Base-by-base conservation (phyloP, 2,888 invertebrate genomes). In the Apamea anceps region DNA sequence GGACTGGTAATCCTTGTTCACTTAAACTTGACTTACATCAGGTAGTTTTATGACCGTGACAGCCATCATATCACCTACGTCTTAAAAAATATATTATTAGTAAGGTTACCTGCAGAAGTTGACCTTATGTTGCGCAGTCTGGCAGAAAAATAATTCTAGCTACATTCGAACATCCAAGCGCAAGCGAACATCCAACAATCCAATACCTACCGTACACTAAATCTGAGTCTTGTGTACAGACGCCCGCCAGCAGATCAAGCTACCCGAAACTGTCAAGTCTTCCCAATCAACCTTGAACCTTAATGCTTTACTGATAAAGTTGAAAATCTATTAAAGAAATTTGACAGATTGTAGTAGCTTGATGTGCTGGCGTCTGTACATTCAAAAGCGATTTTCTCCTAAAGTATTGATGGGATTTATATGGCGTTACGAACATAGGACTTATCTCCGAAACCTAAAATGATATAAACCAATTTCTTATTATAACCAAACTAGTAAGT, bases 21-120 rank as follows among this genome's bases (percentile, higher is more conserved):
- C 2, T 28, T 82, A 57, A 66, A 73, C 86, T 85, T 84, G 84
- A 77, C 82, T 78, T 78, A 85, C 71, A 48, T 84, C 51, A 21
- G 18, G 28, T 18, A 37, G 13, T 7, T 72, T 37, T 65, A 65
- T 60, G 28, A 63, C 6, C 28, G 4, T 63, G 54, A 6, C 37
- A 71, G 37, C 25, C 25, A 18, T 32, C 71, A 71, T 54, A 5
- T 70, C 45, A 68, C n/a, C 10, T 48, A 21, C 48, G 28, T 21
- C 21, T 28, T 28, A 48, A 12, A 68, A 48, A 12, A 68, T 21
- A 48, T 70, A 13, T 51, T 21, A 70, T 51, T 28, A 70, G 21
- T 28, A 48, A 42, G 57, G 57, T 57, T 57, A 4, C 12, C 25
- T 57, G 57, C 57, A 25, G 12, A 57, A 57, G 57, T 57, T 25